phyloP scores from a whole-genome alignment of 2,797 vertebrate genomes.

The Lithobates pipiens region DNA sequence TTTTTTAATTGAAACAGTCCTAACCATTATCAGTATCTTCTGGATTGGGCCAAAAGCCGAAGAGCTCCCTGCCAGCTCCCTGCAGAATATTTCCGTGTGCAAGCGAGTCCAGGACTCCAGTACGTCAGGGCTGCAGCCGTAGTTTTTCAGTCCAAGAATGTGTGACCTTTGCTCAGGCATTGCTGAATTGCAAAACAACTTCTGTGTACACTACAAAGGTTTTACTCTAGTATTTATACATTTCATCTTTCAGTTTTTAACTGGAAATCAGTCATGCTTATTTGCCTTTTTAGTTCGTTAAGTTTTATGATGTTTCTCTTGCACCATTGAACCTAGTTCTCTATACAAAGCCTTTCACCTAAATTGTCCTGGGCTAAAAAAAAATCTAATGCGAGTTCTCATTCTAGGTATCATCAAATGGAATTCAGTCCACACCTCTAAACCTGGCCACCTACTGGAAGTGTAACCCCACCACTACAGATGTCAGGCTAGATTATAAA shows the following conservation, averaged over 20 bases:
- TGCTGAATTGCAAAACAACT: neutral
- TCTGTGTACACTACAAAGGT: neutral
- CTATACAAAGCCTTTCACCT: neutral
- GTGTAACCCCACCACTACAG: slow-evolving; percentile 86
- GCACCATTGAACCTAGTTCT: neutral
- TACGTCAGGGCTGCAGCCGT: neutral
- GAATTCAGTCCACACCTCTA: slow-evolving; percentile 94
- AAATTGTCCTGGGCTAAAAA: neutral
- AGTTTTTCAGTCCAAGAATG: neutral
- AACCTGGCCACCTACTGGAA: slow-evolving; percentile 98
- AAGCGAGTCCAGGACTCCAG: neutral
- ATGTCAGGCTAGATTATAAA: slow-evolving; percentile 93
- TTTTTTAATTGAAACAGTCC: too few species aligned
- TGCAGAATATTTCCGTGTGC: neutral
- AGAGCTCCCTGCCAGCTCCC: too few species aligned
- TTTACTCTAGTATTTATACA: neutral
- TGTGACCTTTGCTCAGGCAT: neutral
- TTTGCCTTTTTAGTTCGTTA: neutral
- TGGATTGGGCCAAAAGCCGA: too few species aligned
- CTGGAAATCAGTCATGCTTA: neutral
- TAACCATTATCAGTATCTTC: too few species aligned
- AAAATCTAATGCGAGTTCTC: neutral
- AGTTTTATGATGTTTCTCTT: neutral
- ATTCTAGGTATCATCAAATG: slow-evolving; percentile 90
- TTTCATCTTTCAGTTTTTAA: neutral